Evolutionary conservation across 30 jellyfish, hydroid and myxozoan genomes (phyloP).

Genomic region (Mastigias papua): DNA sequence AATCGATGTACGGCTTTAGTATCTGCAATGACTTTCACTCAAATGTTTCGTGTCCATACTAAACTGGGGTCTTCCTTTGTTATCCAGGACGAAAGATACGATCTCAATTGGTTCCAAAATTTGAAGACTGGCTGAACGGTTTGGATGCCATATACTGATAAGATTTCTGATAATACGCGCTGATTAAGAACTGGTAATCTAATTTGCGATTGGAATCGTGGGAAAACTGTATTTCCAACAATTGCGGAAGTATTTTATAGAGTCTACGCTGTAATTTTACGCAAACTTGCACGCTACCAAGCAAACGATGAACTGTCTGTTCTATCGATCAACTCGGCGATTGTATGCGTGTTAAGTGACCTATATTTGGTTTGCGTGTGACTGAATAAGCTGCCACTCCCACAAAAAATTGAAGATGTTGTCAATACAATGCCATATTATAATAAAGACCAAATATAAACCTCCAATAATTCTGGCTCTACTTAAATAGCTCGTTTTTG

Average conservation of each 20-base stretch:
- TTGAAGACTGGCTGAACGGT: neutral
- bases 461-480: too few relatives aligned
- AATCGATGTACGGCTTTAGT: too few relatives aligned
- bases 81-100: neutral
- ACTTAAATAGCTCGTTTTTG: too few relatives aligned
- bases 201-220: constrained; percentile 29
- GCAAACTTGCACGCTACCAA: constrained; percentile 10
- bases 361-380: constrained; percentile 1
- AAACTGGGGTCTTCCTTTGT: neutral
- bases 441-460: too few relatives aligned
- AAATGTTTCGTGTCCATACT: neutral
- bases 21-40: neutral
- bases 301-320: constrained; percentile 30
- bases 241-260: constrained; percentile 38
- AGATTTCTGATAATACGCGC: neutral
- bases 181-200: neutral
- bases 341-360: neutral
- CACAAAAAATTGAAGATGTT: too few relatives aligned
- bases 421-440: too few relatives aligned
- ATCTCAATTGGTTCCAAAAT: neutral
- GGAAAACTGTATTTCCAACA: constrained; percentile 16
- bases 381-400: neutral
- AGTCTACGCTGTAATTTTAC: constrained; percentile 8
- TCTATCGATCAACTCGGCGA: constrained; percentile 2
- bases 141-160: neutral